Evolutionary conservation across 2,797 vertebrate genomes (phyloP).

Genomic region (Pachyuromys duprasi): DNA sequence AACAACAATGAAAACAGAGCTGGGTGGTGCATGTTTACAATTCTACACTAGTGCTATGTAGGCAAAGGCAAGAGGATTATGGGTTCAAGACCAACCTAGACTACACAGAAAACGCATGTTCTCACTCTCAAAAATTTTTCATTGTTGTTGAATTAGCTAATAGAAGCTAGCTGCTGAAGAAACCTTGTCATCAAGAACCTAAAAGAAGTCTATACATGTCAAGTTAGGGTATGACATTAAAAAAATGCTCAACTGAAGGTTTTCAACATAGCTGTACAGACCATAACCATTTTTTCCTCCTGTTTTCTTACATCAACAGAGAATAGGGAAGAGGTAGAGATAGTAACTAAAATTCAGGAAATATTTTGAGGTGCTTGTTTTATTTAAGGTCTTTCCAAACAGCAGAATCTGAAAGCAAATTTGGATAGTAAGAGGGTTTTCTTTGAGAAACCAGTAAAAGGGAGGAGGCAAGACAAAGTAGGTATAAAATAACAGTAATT

Average conservation of each 20-base stretch:
- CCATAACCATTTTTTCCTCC: background rate
- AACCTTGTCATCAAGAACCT: conserved; percentile 16
- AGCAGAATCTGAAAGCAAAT: conserved; percentile 10
- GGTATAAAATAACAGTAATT: background rate
- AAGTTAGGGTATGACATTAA: background rate
- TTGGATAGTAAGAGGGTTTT: background rate
- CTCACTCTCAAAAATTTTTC: background rate
- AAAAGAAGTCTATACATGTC: background rate
- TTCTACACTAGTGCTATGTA: background rate
- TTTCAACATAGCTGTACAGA: background rate
- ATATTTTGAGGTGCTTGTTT: conserved; percentile 43
- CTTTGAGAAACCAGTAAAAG: background rate
- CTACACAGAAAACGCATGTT: background rate
- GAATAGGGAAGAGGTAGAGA: background rate
- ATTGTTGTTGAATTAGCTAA: background rate
- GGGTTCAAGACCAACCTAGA: background rate
- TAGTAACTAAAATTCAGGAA: background rate
- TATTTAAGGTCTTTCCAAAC: conserved; percentile 5
- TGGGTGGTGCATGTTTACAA: background rate
- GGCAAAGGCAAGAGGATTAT: background rate
- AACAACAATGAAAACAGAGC: background rate
- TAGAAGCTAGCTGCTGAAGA: conserved; percentile 21
- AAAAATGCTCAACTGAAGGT: background rate
- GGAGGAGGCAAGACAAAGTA: background rate
- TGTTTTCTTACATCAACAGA: background rate